These are phyloP conservation scores for Eueides isabella DNA, from an alignment of 1,140 invertebrate genomes.

Conservation along the genomic window DNA sequence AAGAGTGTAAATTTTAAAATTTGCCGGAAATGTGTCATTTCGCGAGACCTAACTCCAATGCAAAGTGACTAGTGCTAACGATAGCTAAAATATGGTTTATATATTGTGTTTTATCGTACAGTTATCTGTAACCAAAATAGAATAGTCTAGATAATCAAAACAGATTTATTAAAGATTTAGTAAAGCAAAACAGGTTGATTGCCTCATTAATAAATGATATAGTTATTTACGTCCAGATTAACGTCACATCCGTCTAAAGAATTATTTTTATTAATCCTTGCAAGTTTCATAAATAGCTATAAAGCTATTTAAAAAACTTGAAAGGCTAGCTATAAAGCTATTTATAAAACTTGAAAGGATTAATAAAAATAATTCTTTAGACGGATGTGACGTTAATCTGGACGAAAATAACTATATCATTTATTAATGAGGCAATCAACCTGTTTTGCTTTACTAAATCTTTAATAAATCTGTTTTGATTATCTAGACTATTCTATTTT, in stretches of 20 bases:
- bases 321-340: too few species aligned
- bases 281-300: conserved; percentile 30
- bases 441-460: neutral
- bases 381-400: neutral
- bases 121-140: conserved; percentile 6
- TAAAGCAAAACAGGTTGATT: neutral
- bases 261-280: conserved; percentile 27
- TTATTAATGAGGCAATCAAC: neutral
- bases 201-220: neutral
- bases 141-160: neutral
- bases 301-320: too few species aligned
- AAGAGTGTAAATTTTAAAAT: neutral
- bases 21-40: neutral
- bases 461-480: too few species aligned
- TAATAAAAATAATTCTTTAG: conserved; percentile 25
- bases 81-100: neutral
- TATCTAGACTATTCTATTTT: neutral
- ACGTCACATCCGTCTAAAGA: conserved; percentile 13
- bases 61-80: neutral
- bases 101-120: conserved; percentile 24
- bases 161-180: too few species aligned
- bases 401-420: neutral
- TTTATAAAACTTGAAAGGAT: conserved; percentile 31
- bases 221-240: neutral
- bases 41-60: neutral